Evolutionary conservation across 1,140 invertebrate species (phyloP).

Genomic region (Camponotus vicinus): DNA sequence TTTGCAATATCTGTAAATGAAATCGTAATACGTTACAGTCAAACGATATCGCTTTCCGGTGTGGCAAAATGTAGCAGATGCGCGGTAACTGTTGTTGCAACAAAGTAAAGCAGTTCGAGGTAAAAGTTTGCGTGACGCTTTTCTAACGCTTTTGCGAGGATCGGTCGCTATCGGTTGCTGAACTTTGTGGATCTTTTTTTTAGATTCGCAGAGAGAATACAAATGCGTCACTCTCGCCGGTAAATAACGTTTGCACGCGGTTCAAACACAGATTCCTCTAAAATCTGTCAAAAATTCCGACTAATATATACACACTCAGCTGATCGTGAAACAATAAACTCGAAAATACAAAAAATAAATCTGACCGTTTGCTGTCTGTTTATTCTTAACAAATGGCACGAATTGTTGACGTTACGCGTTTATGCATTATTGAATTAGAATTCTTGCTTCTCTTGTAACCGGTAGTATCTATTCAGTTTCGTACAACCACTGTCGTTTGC

Average conservation of each 20-base stretch:
- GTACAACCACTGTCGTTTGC: not conserved
- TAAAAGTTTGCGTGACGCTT: constrained; percentile 53
- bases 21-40: not conserved
- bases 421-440: constrained; percentile 36
- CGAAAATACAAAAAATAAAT: not conserved
- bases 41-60: not conserved
- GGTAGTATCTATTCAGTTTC: constrained; percentile 5
- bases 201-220: constrained; percentile 18
- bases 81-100: constrained; percentile 6
- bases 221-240: not conserved
- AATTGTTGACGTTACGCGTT: not conserved
- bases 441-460: constrained; percentile 6
- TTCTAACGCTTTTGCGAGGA: constrained; percentile 6
- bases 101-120: constrained; percentile 13
- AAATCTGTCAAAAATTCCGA: constrained; percentile 11
- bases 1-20: not conserved
- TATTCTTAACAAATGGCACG: not conserved
- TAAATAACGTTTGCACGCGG: constrained; percentile 24
- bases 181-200: not conserved
- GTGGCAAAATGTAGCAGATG: not conserved
- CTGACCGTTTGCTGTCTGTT: not conserved
- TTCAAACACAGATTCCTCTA: constrained; percentile 13
- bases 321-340: constrained; percentile 28
- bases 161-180: not conserved
- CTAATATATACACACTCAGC: no score